Evolutionary conservation across 2,113 vertebrate species (phyloP), one percentile per base, ranked within the genome.

Genomic region (Rafetus swinhoei): DNA sequence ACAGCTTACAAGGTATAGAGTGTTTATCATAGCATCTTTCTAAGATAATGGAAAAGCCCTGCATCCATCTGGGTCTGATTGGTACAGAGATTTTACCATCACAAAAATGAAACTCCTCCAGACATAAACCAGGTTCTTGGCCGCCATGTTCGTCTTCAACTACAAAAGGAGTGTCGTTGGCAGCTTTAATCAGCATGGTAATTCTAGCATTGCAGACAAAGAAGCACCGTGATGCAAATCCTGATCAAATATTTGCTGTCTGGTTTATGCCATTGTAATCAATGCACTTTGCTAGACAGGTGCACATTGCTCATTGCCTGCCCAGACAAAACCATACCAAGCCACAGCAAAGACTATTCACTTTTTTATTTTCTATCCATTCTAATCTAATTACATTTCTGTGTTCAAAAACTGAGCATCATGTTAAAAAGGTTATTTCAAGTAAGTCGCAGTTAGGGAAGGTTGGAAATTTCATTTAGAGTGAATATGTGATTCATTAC

Each of bases 391-490:
- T 97, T 94, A 96, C 59, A 53, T 87, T 81, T 54, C 91, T 79
- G 81, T 80, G 96, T 94, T 97, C 79, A 72, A 19, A 84, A 89
- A 96, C 86, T 32, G 93, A 95, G 91, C 87, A 57, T 16, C 60
- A 89, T 79, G 90, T 93, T 93, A 88, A 96, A 94, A 85, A 84
- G 93, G 90, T 95, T 85, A 11, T 91, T 85, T n/a, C 9, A 85
- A 94, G 97, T 15, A 22, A 88, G 59, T 93, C 56, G 93, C 95
- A 92, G 93, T 80, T 87, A 90, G 95, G 19, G 65, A 93, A 96
- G 93, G 94, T 90, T 93, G 94, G 93, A 95, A 95, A 93, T 90
- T 91, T 91, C 96, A 96, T 96, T 90, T 96, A 90, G 92, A 91
- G 86, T 65, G 81, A 96, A 93, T 86, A 56, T 24, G 57, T 62